Percentiles rank a stretch among this genome's conserved stretches.
These are phyloP conservation scores for Coregonus clupeaformis DNA, from an alignment of 2,113 vertebrate species.

Conservation along the genomic window DNA sequence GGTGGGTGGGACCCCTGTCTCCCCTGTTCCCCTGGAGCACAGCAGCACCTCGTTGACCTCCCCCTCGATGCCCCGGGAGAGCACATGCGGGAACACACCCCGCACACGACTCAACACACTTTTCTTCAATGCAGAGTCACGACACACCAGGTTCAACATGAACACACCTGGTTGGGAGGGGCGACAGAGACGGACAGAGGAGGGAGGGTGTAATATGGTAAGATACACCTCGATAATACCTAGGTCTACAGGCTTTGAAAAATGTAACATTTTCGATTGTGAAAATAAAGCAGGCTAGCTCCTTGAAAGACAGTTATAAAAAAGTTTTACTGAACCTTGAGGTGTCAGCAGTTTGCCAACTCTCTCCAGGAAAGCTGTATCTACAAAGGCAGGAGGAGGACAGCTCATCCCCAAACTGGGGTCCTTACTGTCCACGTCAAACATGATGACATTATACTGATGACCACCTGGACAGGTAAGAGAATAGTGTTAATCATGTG, in stretches of 20 bases:
- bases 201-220: background rate
- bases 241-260: background rate
- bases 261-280: no score
- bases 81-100: constrained; percentile 79
- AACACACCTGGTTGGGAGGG: constrained; percentile 81
- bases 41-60: constrained; percentile 91
- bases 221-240: no score
- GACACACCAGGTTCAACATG: constrained; percentile 92
- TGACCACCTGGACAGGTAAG: constrained; percentile 61
- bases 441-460: constrained; percentile 86
- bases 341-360: constrained; percentile 79
- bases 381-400: constrained; percentile 89
- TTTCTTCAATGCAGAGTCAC: constrained; percentile 78
- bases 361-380: constrained; percentile 81
- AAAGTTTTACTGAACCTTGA: constrained; percentile 74
- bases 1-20: background rate
- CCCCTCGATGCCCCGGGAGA: constrained; percentile 78
- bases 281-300: background rate
- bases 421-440: constrained; percentile 97
- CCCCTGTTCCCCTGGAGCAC: constrained; percentile 59
- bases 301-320: background rate
- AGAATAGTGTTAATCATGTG: constrained; percentile 26
- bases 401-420: constrained; percentile 90
- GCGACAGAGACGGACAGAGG: background rate
- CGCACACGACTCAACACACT: constrained; percentile 78